Evolutionary conservation across 2,113 vertebrate species (phyloP), one percentile per base, ranked within the genome.

Genomic region (Empidonax traillii): DNA sequence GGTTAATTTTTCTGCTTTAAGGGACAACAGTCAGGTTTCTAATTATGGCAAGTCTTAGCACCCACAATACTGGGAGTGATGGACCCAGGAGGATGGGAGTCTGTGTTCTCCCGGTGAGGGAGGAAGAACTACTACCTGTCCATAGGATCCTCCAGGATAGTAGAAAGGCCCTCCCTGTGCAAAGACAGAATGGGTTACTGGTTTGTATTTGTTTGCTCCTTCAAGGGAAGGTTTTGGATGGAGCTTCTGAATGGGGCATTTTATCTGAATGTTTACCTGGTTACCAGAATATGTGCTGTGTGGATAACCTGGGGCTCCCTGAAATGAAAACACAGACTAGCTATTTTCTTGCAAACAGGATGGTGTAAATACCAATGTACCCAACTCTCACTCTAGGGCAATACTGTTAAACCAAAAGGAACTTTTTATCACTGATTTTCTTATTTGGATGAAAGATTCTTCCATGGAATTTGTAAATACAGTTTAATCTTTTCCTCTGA

Each of bases 241-340:
- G 78, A 90, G 12, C 6, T 92, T 80, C 11, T 73, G 65, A 92
- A 77, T 10, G n/a, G 67, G 71, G 82, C 52, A 67, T 62, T 93
- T 92, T 85, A 76, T 83, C 49, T 90, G 77, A 37, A 33, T 25
- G 63, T 95, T 96, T 95, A 96, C 94, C 94, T 96, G 95, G 79
- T 94, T 85, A 92, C 95, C 89, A 88, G 66, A 90, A 46, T 96
- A 96, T 27, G 76, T 79, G 87, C 41, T 92, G 87, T 95, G 0
- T 85, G 93, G 21, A 81, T 52, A 85, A 66, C 76, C 85, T 78
- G 93, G 93, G 37, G 33, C 53, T 78, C 90, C 76, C 93, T 94
- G 66, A 37, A 92, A 89, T 31, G 85, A 91, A 85, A 94, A 76
- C 68, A 91, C 16, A 85, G 21, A 33, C 61, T 46, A 33, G 56